Evolutionary conservation across 92 coral and sea anemone species (phyloP).

Genomic region (Desmophyllum pertusum): DNA sequence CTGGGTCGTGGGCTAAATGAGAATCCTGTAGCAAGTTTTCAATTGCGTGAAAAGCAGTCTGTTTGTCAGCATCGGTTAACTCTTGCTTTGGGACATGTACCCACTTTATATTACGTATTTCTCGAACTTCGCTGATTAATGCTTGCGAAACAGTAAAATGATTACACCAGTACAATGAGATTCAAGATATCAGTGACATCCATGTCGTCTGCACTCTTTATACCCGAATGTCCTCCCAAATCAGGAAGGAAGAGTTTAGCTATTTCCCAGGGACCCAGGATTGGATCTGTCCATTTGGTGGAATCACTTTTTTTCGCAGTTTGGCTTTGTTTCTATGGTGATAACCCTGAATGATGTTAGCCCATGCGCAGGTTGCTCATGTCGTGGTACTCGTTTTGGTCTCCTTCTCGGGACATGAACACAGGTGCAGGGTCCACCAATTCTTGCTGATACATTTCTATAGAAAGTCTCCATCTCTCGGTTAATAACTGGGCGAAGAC

Average conservation of each 20-base stretch:
- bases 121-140: conserved; percentile 61
- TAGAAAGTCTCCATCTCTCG: conserved; percentile 56
- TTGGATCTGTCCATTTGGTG: conserved; percentile 77
- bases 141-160: conserved; percentile 56
- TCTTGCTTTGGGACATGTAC: conserved; percentile 77
- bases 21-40: conserved; percentile 63
- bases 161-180: conserved; percentile 71
- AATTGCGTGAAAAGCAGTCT: conserved; percentile 66
- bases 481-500: conserved; percentile 67
- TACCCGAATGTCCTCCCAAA: conserved; percentile 46
- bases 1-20: conserved; percentile 52
- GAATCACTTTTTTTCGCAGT: conserved; percentile 83
- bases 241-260: conserved; percentile 87
- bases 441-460: conserved; percentile 22
- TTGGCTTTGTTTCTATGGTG: conserved; percentile 59
- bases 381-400: conserved; percentile 51
- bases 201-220: conserved; percentile 42
- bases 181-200: conserved; percentile 84
- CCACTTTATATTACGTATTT: conserved; percentile 51
- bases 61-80: conserved; percentile 54
- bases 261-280: conserved; percentile 80
- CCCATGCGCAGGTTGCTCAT: conserved; percentile 68
- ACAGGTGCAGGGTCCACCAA: conserved; percentile 62
- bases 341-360: conserved; percentile 45
- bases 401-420: not conserved